phyloP scores from a whole-genome alignment of 2,888 invertebrate species.

The Polymixis flavicincta region DNA sequence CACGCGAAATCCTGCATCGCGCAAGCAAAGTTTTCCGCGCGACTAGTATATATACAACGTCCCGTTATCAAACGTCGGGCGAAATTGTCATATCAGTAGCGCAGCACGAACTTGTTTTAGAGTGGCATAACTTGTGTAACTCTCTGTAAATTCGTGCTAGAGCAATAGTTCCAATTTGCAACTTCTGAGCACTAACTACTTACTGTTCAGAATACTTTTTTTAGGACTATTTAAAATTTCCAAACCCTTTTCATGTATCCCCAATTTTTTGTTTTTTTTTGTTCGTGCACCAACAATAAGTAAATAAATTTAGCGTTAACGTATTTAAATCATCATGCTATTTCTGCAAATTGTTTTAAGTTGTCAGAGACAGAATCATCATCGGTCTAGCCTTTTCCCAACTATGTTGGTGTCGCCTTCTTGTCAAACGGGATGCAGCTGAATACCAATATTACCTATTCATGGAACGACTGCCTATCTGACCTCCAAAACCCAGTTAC shows the following conservation, averaged over 20 bases:
- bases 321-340: background rate
- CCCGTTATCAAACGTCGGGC: background rate
- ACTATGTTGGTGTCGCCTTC: too few relatives aligned
- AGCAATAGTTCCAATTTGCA: conserved; percentile 88
- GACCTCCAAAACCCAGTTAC: too few relatives aligned
- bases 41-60: background rate
- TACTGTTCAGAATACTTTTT: conserved; percentile 87
- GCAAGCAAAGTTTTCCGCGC: background rate
- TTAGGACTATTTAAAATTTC: too few relatives aligned
- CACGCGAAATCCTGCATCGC: background rate
- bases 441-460: too few relatives aligned
- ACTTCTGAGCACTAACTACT: conserved; percentile 86
- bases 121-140: conserved; percentile 78
- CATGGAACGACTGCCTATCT: too few relatives aligned
- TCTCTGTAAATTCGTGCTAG: conserved; percentile 88
- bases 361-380: background rate
- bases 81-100: background rate
- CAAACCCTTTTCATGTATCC: background rate
- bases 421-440: too few relatives aligned
- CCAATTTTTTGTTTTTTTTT: background rate
- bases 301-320: background rate
- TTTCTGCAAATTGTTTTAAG: background rate
- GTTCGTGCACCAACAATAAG: background rate
- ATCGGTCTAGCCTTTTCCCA: too few relatives aligned
- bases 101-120: conserved; percentile 86